phyloP scores from a whole-genome alignment of 2,797 vertebrate genomes.

The Microctenopoma stevenorrisi region DNA sequence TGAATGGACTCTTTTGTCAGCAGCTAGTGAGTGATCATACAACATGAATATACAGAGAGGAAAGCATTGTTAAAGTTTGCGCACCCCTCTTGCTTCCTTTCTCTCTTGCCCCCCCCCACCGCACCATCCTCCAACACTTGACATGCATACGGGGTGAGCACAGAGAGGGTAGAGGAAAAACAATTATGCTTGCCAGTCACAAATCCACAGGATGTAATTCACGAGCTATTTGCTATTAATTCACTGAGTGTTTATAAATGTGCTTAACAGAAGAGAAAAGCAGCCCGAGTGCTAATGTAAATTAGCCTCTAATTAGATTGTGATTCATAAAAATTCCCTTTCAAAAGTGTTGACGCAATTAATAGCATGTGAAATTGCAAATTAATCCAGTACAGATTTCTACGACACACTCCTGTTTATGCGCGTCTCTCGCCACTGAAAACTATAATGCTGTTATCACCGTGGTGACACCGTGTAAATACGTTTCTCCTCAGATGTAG shows the following conservation, averaged over 20 bases:
- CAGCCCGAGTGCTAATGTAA: constrained; percentile 65
- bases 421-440: constrained; percentile 51
- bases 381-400: constrained; percentile 76
- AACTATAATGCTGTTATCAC: constrained; percentile 67
- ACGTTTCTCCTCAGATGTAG: constrained; percentile 48
- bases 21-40: constrained; percentile 60
- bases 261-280: constrained; percentile 73
- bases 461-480: constrained; percentile 69
- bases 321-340: constrained; percentile 77
- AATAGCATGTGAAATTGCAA: constrained; percentile 84
- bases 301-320: constrained; percentile 84
- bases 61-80: constrained; percentile 65
- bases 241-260: constrained; percentile 81
- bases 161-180: constrained; percentile 61
- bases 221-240: constrained; percentile 75
- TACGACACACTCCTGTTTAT: constrained; percentile 61
- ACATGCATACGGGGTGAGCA: constrained; percentile 51
- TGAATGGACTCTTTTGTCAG: constrained; percentile 55
- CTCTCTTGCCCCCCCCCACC: constrained; percentile 27
- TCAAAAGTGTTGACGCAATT: constrained; percentile 81
- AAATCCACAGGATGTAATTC: constrained; percentile 79
- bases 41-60: constrained; percentile 50
- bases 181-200: constrained; percentile 77
- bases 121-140: constrained; percentile 46
- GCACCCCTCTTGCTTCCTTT: constrained; percentile 47